phyloP scores from a whole-genome alignment of 2,888 invertebrate genomes.

The Caenorhabditis drosophilae region DNA sequence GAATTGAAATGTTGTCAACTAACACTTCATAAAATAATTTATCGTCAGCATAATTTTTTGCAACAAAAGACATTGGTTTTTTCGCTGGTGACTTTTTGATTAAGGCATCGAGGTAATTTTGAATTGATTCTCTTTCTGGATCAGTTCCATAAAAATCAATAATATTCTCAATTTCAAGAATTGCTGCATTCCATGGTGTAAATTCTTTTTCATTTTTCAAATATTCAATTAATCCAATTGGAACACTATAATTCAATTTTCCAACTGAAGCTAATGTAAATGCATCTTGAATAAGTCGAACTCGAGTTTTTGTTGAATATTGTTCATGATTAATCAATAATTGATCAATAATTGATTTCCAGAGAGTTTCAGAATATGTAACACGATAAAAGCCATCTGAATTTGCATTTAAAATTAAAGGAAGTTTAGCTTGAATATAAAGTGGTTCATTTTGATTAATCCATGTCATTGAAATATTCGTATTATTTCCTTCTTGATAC shows the following conservation, averaged over 20 bases:
- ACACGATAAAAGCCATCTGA: conserved; percentile 65
- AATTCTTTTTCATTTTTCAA: conserved; percentile 40
- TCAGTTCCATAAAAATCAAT: conserved; percentile 28
- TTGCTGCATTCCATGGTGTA: conserved; percentile 19
- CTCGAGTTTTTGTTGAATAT: conserved; percentile 22
- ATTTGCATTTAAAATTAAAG: conserved; percentile 60
- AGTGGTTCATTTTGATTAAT: conserved; percentile 33
- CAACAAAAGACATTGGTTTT: conserved; percentile 31
- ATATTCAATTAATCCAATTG: conserved; percentile 35
- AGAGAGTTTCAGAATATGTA: conserved; percentile 58
- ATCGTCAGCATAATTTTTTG: conserved; percentile 45
- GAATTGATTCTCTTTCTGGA: conserved; percentile 26
- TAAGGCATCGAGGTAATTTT: conserved; percentile 31
- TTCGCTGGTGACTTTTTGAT: conserved; percentile 36
- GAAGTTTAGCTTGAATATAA: conserved; percentile 12
- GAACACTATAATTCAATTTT: conserved; percentile 35
- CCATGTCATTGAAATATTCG: conserved; percentile 53
- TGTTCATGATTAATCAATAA: conserved; percentile 51
- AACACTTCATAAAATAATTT: conserved; percentile 57
- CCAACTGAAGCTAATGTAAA: conserved; percentile 43
- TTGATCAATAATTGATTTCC: conserved; percentile 53
- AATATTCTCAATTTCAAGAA: conserved; percentile 13
- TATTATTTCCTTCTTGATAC: conserved; percentile 52
- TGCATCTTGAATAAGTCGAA: conserved; percentile 47
- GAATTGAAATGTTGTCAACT: conserved; percentile 2